Percentiles rank a stretch among this genome's conserved stretches.
These are phyloP conservation scores for Arge pagana DNA, from an alignment of 2,888 invertebrate genomes.

Conservation along the genomic window DNA sequence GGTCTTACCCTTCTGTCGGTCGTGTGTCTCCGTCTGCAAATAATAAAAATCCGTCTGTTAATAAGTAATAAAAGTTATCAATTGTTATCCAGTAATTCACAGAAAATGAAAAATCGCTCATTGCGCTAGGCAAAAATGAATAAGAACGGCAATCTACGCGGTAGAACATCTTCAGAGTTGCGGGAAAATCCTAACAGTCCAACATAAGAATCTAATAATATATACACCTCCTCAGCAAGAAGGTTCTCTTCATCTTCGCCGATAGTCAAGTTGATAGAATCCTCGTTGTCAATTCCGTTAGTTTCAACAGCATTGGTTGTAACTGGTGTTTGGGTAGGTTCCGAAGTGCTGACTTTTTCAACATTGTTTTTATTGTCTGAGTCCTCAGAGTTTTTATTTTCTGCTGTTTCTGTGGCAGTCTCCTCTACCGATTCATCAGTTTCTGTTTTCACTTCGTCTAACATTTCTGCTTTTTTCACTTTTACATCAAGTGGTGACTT, in stretches of 20 bases:
- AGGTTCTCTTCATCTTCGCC: conserved; percentile 80
- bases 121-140: neutral
- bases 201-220: neutral
- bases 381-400: conserved; percentile 27
- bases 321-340: conserved; percentile 24
- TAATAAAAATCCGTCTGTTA: conserved; percentile 11
- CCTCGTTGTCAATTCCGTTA: conserved; percentile 73
- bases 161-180: neutral
- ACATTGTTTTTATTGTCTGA: conserved; percentile 22
- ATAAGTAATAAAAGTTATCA: neutral
- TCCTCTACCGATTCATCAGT: conserved; percentile 14
- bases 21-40: conserved; percentile 53
- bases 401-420: conserved; percentile 21
- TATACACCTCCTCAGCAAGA: conserved; percentile 74
- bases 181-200: no score
- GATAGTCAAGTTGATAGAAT: conserved; percentile 79
- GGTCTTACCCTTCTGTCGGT: conserved; percentile 54
- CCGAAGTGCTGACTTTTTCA: conserved; percentile 28
- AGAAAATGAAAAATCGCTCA: conserved; percentile 3
- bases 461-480: conserved; percentile 32
- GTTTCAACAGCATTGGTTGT: conserved; percentile 53
- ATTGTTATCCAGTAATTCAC: neutral
- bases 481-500: conserved; percentile 58
- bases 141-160: neutral
- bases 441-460: conserved; percentile 5